Evolutionary conservation across 1,140 invertebrate species (phyloP).

Genomic region (Antheraea mylitta): DNA sequence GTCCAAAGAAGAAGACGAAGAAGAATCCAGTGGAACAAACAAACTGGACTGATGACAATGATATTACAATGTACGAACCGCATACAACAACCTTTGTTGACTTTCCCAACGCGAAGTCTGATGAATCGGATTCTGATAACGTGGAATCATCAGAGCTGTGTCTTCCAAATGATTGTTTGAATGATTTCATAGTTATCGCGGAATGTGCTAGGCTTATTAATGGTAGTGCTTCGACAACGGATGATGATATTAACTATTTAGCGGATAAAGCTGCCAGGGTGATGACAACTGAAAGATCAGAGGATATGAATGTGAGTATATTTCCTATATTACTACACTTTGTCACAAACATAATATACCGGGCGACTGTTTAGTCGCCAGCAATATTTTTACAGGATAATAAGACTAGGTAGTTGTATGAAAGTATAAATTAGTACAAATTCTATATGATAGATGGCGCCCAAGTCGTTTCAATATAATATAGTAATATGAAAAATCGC

Average conservation of each 20-base stretch:
- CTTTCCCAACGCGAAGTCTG: slow-evolving; percentile 52
- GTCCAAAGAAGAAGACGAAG: slow-evolving; percentile 64
- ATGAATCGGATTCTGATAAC: slow-evolving; percentile 70
- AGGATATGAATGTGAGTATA: slow-evolving; percentile 20
- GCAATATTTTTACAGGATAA: too few relatives aligned
- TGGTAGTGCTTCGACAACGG: slow-evolving; percentile 43
- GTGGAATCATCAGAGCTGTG: slow-evolving; percentile 66
- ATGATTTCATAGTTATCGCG: slow-evolving; percentile 70
- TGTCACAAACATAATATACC: too few relatives aligned
- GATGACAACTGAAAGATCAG: slow-evolving; percentile 65
- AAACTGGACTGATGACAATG: slow-evolving; percentile 59
- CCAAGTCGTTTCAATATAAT: too few relatives aligned
- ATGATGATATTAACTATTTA: slow-evolving; percentile 62
- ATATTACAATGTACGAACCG: slow-evolving; percentile 75
- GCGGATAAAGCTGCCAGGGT: slow-evolving; percentile 67
- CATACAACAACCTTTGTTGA: slow-evolving; percentile 65
- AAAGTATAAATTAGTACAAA: too few relatives aligned
- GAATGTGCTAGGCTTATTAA: slow-evolving; percentile 60
- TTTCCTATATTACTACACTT: neutral
- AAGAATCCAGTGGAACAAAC: slow-evolving; percentile 49
- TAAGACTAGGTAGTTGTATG: too few relatives aligned
- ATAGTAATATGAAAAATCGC: too few relatives aligned
- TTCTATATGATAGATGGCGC: too few relatives aligned
- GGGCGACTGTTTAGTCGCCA: too few relatives aligned
- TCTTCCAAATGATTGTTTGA: slow-evolving; percentile 70